phyloP scores from a whole-genome alignment of 2,113 vertebrate genomes.

The Opisthocomus hoazin region DNA sequence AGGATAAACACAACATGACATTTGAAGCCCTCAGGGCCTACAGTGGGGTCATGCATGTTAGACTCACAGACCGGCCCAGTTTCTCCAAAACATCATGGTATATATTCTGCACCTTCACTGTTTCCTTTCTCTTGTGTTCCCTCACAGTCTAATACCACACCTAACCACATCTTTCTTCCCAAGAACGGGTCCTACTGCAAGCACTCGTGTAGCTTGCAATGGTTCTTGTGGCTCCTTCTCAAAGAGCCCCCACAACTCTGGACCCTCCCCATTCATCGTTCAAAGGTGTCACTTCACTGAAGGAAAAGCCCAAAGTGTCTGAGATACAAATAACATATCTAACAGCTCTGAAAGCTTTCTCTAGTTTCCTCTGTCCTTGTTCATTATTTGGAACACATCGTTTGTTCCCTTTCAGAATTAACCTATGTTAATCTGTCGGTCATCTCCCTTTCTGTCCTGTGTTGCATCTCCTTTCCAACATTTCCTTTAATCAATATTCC shows the following conservation, averaged over 20 bases:
- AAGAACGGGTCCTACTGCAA: neutral
- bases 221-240: neutral
- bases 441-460: slow-evolving; percentile 23
- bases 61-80: neutral
- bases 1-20: neutral
- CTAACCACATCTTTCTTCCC: neutral
- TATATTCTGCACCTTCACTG: neutral
- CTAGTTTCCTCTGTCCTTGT: neutral
- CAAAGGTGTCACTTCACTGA: neutral
- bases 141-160: neutral
- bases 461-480: neutral
- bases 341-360: neutral
- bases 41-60: neutral
- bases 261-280: neutral
- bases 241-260: neutral
- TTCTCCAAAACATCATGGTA: neutral
- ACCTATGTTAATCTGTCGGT: slow-evolving; percentile 9
- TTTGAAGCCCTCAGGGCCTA: neutral
- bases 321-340: neutral
- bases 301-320: neutral
- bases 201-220: neutral
- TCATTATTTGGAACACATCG: neutral
- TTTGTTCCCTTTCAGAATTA: slow-evolving; percentile 6
- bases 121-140: neutral
- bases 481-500: slow-evolving; percentile 51